Percentiles rank a stretch among this genome's conserved stretches.
Conservation (phyloP, 1,140 invertebrate species). For the Solenopsis fugax region DNA sequence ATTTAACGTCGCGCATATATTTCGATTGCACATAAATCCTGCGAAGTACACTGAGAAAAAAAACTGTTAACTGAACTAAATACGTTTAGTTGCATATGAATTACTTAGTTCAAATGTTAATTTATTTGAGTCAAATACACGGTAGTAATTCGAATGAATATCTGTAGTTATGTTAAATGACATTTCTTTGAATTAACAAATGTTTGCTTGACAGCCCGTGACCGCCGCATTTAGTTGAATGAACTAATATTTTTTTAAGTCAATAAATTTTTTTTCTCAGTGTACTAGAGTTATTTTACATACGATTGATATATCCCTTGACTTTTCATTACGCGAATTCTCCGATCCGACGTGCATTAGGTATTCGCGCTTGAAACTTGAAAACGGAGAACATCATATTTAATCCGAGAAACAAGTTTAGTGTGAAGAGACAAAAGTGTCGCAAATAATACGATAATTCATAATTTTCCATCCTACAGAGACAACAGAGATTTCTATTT, state of each 20-base stretch:
- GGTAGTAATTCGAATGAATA: no score
- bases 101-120: no score
- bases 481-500: background rate
- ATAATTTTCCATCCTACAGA: background rate
- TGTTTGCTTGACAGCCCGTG: no score
- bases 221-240: no score
- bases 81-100: no score
- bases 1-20: background rate
- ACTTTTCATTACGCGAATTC: background rate
- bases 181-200: no score
- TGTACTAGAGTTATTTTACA: constrained; percentile 9
- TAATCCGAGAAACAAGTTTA: background rate
- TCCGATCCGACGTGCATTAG: background rate
- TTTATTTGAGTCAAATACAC: no score
- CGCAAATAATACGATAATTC: background rate
- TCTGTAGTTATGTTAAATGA: no score
- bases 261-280: no score
- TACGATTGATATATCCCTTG: background rate
- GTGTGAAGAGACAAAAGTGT: background rate
- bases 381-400: background rate
- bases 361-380: background rate
- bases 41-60: background rate
- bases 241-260: no score
- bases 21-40: background rate
- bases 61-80: no score